Conservation (phyloP, 2,113 vertebrate species). For the Ancistrus triradiatus region DNA sequence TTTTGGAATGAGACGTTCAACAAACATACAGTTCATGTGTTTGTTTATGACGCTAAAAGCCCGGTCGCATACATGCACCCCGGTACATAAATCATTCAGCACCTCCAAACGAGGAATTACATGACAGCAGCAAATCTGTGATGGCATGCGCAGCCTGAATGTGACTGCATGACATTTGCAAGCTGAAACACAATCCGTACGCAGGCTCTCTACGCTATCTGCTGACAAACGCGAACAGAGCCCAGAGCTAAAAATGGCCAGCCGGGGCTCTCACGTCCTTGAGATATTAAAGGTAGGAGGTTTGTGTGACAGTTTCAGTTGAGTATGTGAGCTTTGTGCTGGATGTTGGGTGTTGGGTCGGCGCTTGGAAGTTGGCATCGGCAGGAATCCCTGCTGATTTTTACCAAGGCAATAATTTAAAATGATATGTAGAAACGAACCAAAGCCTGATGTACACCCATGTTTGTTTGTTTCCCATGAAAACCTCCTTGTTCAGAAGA, state of each 20-base stretch:
- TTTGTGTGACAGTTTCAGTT: not conserved
- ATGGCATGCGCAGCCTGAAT: not conserved
- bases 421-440: too few relatives aligned
- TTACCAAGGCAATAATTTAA: too few relatives aligned
- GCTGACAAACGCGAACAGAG: conserved; percentile 53
- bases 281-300: conserved; percentile 50
- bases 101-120: not conserved
- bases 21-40: too few relatives aligned
- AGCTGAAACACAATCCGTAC: conserved; percentile 29
- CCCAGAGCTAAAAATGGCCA: conserved; percentile 53
- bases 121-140: not conserved
- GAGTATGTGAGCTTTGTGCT: not conserved
- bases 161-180: not conserved
- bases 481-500: conserved; percentile 4
- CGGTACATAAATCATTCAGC: too few relatives aligned
- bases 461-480: not conserved
- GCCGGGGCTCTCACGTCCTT: conserved; percentile 39
- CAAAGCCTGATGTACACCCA: too few relatives aligned
- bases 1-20: too few relatives aligned
- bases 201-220: conserved; percentile 45
- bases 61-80: not conserved
- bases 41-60: too few relatives aligned
- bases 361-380: too few relatives aligned
- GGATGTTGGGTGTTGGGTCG: too few relatives aligned
- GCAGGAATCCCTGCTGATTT: too few relatives aligned